Conservation (phyloP, 1,140 invertebrate genomes). For the Grapholita molesta region DNA sequence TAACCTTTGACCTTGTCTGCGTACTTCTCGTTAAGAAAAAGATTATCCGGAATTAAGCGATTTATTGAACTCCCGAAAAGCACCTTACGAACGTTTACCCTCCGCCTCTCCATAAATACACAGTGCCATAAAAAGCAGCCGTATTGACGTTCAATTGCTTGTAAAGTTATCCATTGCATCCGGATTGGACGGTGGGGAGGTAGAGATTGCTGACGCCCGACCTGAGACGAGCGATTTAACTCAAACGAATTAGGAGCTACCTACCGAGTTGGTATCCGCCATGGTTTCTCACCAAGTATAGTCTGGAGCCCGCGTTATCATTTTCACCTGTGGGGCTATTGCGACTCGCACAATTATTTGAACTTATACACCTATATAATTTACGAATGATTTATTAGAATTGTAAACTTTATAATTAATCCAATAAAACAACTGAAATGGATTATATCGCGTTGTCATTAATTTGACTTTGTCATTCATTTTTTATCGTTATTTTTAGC, state of each 20-base stretch:
- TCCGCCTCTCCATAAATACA: not conserved
- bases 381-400: too few relatives aligned
- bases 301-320: too few relatives aligned
- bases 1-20: not conserved
- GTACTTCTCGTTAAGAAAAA: not conserved
- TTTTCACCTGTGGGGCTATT: too few relatives aligned
- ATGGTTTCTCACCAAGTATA: not conserved
- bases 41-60: not conserved
- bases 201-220: not conserved
- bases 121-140: constrained; percentile 5
- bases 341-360: too few relatives aligned
- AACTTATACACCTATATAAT: too few relatives aligned
- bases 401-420: too few relatives aligned
- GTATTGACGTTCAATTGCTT: constrained; percentile 14
- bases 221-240: constrained; percentile 14
- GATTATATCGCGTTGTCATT: too few relatives aligned
- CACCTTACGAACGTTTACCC: not conserved
- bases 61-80: not conserved
- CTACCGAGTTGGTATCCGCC: not conserved
- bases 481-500: too few relatives aligned
- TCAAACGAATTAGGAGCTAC: constrained; percentile 4
- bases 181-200: not conserved
- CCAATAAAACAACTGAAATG: too few relatives aligned
- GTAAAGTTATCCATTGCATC: constrained; percentile 14
- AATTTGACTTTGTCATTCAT: too few relatives aligned